These are phyloP conservation scores for Dolichoris vasculosae DNA, from an alignment of 1,140 invertebrate genomes.

Conservation along the genomic window DNA sequence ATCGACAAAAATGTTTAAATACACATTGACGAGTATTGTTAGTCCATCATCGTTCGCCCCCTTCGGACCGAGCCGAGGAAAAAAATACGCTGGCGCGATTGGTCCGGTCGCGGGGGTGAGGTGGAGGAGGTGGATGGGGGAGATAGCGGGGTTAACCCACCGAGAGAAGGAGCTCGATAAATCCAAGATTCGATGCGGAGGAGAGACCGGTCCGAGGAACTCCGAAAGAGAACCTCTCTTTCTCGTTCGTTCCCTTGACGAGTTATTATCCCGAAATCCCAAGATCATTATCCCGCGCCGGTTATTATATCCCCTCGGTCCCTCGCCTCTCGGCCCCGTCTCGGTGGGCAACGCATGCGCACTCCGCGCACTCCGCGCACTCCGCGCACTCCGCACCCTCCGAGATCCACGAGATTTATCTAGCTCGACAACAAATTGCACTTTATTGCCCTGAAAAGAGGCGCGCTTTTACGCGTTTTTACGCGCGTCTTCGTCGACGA, in stretches of 20 bases:
- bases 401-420: slow-evolving; percentile 31
- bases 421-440: slow-evolving; percentile 42
- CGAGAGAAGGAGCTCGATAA: slow-evolving; percentile 17
- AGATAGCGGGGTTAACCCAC: background rate
- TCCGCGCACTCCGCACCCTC: background rate
- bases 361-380: background rate
- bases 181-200: slow-evolving; percentile 45
- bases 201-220: slow-evolving; percentile 8
- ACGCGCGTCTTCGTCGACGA: background rate
- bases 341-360: too few relatives aligned
- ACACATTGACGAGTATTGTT: slow-evolving; percentile 10
- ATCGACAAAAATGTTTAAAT: slow-evolving; percentile 9
- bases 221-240: background rate
- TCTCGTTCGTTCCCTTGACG: background rate
- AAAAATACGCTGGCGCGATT: background rate
- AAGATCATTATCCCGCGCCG: slow-evolving; percentile 36
- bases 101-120: background rate
- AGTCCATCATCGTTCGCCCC: background rate
- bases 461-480: background rate
- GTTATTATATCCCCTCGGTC: slow-evolving; percentile 41
- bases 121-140: background rate
- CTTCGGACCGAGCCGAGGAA: background rate
- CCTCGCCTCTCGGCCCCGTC: too few relatives aligned
- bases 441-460: slow-evolving; percentile 38
- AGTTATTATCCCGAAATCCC: slow-evolving; percentile 53